Base-by-base conservation (phyloP, 2,888 invertebrate genomes). In the Agrochola litura region DNA sequence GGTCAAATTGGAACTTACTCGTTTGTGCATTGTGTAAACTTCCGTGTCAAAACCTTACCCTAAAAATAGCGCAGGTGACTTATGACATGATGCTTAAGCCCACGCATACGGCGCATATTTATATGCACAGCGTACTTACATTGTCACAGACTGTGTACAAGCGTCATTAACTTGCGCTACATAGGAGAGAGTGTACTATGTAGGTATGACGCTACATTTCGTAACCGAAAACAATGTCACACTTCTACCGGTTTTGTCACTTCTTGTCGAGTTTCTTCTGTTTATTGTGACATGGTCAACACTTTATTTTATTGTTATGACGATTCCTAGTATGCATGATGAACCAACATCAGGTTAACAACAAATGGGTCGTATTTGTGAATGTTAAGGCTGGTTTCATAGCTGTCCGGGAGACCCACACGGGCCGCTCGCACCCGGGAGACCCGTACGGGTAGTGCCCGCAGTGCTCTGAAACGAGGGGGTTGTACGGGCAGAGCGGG, bases 171-270 rank as follows among this genome's bases (percentile, higher is more conserved):
- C 85, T 87, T 88, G 63, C 16, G 22, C 80, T 84, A 73, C 16
- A 69, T 67, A 68, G 81, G 91, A 92, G 92, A 92, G 92, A 91
- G 90, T 87, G 83, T 73, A n/a, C 43, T 49, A 0, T 43, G 49
- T 41, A 85, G 22, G 30, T 84, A 86, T 88, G 86, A 86, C 83
- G 82, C 74, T 66, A 66, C 73, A 88, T 92, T 89, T 91, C 91
- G 88, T 92, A 93, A 93, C 81, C 49, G 4, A 64, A 70, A 80
- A 86, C 87, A 86, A 81, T 83, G 87, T 86, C 89, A 83, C 81
- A 73, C 25, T 12, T 52, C 19, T 4, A 80, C 76, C 63, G n/a
- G 81, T 83, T 76, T 73, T 80, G 66, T 66, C 68, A 61, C 56
- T n/a, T 52, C 9, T 67, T 52, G 61, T 9, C 12, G 22, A 52